Evolutionary conservation across 2,113 vertebrate species (phyloP).

Genomic region (Axis porcinus): DNA sequence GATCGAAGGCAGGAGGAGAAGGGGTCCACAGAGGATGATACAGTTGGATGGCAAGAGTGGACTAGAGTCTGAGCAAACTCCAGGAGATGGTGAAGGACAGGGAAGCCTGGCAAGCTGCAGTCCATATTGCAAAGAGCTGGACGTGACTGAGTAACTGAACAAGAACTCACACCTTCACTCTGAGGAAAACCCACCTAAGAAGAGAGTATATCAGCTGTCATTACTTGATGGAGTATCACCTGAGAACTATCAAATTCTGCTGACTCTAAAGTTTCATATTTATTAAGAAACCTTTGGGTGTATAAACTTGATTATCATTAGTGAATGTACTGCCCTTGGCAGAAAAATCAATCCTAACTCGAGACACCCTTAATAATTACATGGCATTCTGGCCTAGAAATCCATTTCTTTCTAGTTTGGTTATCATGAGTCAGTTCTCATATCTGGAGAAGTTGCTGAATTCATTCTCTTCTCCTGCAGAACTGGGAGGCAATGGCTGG

Average conservation of each 20-base stretch:
- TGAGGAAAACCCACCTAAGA: conserved; percentile 20
- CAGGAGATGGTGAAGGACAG: not conserved
- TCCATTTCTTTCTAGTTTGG: not conserved
- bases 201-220: not conserved
- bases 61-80: not conserved
- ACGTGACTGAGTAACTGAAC: not conserved
- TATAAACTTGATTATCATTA: not conserved
- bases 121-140: not conserved
- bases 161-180: not conserved
- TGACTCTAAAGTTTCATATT: not conserved
- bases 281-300: not conserved
- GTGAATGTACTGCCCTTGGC: not conserved
- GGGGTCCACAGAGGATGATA: not conserved
- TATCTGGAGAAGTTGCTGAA: not conserved
- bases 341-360: not conserved
- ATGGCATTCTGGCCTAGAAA: not conserved
- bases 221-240: not conserved
- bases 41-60: not conserved
- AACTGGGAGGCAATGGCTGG: not conserved
- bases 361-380: not conserved
- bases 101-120: not conserved
- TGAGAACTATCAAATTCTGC: not conserved
- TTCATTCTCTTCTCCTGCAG: not conserved
- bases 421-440: not conserved
- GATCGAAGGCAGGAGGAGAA: not conserved